Evolutionary conservation across 2,113 vertebrate genomes (phyloP), one percentile per base, ranked within the genome.

Genomic region (Corythaixoides concolor): DNA sequence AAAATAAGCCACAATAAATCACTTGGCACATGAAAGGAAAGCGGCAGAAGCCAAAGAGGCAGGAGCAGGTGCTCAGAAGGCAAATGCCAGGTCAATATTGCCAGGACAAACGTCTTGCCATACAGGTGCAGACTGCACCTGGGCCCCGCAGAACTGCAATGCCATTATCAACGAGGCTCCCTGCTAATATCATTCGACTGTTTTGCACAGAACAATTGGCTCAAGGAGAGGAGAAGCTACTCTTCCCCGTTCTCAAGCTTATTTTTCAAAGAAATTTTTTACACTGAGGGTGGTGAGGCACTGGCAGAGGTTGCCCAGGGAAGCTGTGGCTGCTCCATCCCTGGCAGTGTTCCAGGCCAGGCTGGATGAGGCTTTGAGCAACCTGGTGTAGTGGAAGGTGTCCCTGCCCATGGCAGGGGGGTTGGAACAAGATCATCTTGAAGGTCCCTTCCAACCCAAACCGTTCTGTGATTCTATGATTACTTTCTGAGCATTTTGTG

Each of bases 81-180:
- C 82, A 49, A 78, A 45, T 2, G 23, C 23, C 52, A 63, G 26
- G 53, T 68, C 66, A 64, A 4, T 12, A 37, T 1, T 8, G 22
- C 3, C 8, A 70, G 43, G 78, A 32, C 33, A 22, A 37, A 47
- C 12, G 30, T 5, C 24, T 15, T 2, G 14, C 45, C 1, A 0
- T 8, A 21, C 5, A 41, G 22, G 8, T 4, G 12, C 11, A 62
- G 30, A 37, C 26, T 68, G 8, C 14, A 15, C 11, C 55, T 32
- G 49, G n/a, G 55, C 50, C 41, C 23, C 2, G 2, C 23, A 22
- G 11, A 10, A 73, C 5, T 9, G 33, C n/a, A 82, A 11, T 4
- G 16, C 28, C 47, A 33, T 9, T 5, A 55, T 11, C 37, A 27
- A 0, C 5, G 19, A 39, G 45, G 18, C 39, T 58, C 39, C 24